Evolutionary conservation across 2,797 vertebrate genomes (phyloP), one percentile per base, ranked within the genome.

Genomic region (Hyperoplus lanceolatus): DNA sequence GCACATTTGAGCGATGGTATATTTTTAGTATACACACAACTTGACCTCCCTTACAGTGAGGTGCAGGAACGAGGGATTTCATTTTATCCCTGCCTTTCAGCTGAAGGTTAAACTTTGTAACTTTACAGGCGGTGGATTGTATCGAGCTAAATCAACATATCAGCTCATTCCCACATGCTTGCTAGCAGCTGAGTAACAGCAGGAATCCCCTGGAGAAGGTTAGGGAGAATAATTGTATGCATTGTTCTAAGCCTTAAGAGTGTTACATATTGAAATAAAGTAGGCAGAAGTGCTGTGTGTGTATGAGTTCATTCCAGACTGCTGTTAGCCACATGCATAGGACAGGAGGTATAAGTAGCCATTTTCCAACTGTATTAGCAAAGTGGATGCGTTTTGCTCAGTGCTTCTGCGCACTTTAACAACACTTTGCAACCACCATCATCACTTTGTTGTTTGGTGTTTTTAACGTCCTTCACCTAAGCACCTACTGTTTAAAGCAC

Each of bases 381-480:
- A 70, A 74, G 56, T 67, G 4, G 2, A 13, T 77, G 41, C 39
- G 6, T 83, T 79, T 45, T 73, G 29, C 63, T 75, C 41, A 45
- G 45, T 41, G 2, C 75, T 77, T 60, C 68, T 72, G 58, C 42
- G 15, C 16, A 1, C 65, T 69, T 90, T 71, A 90, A 81, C 71
- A 80, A 70, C 73, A 59, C 65, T 80, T 80, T 64, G 50, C 70
- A 46, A n/a, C 55, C 67, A 54, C n/a, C 70, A 29, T 46, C 57
- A 49, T 5, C 21, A 53, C 82, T 73, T 69, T 81, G 69, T 75
- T 82, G 58, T 81, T 80, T 82, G 41, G 21, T 58, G 14, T 82
- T 88, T 77, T 70, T 51, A 77, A 78, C 42, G 71, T 71, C 73
- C 73, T 87, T 81, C 81, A 85, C 62, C 76, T 58, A 49, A 85